Evolutionary conservation across 2,797 vertebrate species (phyloP).

Genomic region (Xyrichtys novacula): DNA sequence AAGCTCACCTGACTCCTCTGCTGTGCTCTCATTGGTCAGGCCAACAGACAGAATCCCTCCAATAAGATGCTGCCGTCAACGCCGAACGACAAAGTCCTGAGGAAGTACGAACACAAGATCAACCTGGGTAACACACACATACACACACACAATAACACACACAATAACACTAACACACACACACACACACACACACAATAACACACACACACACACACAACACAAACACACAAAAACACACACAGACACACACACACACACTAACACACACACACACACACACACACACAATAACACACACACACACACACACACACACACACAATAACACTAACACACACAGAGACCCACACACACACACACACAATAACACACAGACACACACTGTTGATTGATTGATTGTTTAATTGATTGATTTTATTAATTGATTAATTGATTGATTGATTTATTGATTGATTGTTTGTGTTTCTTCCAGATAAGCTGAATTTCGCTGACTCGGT

Average conservation of each 20-base stretch:
- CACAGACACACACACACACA: slow-evolving; percentile 1
- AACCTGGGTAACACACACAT: slow-evolving; percentile 87
- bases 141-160: neutral
- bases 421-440: neutral
- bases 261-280: neutral
- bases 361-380: neutral
- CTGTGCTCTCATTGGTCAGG: slow-evolving; percentile 73
- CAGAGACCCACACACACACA: neutral
- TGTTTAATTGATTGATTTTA: neutral
- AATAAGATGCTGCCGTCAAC: slow-evolving; percentile 83
- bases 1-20: neutral
- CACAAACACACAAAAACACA: neutral
- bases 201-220: neutral
- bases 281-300: neutral
- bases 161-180: neutral
- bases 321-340: neutral
- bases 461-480: slow-evolving; percentile 84
- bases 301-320: neutral
- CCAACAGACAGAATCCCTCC: slow-evolving; percentile 83
- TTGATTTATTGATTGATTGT: neutral
- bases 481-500: slow-evolving; percentile 90
- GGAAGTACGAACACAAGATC: slow-evolving; percentile 96
- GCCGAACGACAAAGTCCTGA: slow-evolving; percentile 91
- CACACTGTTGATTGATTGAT: neutral
- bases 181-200: neutral